Conservation (phyloP, 2,113 vertebrate genomes). For the Orycteropus afer region DNA sequence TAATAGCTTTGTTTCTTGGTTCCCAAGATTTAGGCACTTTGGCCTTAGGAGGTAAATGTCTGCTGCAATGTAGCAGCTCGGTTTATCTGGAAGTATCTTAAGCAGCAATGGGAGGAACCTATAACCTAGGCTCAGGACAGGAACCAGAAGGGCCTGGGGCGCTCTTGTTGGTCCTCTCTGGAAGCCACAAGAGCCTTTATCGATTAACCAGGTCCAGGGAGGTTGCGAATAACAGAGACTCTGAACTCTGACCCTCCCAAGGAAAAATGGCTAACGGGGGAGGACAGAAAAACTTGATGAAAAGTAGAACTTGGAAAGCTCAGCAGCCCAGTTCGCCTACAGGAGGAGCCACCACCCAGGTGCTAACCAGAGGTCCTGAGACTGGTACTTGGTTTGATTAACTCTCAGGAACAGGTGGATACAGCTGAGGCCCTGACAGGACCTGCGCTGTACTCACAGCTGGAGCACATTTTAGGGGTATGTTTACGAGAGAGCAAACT, state of each 20-base stretch:
- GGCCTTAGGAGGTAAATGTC: not conserved
- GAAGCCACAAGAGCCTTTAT: constrained; percentile 32
- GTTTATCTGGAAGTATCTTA: not conserved
- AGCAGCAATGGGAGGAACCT: not conserved
- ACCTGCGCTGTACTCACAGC: too few species aligned
- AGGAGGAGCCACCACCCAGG: not conserved
- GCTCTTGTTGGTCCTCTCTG: not conserved
- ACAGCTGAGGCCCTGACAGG: not conserved
- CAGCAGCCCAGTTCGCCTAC: too few species aligned
- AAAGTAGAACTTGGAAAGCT: not conserved
- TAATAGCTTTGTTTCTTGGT: not conserved
- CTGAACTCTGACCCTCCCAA: not conserved
- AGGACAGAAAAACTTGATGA: not conserved
- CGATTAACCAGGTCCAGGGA: not conserved
- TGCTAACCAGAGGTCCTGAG: not conserved
- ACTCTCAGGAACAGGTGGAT: not conserved
- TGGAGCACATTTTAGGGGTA: too few species aligned
- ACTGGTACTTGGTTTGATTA: not conserved
- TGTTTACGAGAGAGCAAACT: not conserved
- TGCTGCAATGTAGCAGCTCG: not conserved
- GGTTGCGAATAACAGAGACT: not conserved
- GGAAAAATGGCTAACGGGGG: constrained; percentile 11
- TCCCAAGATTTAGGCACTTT: not conserved
- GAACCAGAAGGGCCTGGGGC: not conserved
- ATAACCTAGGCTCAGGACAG: not conserved